Base-by-base conservation (phyloP, 2,888 invertebrate species). In the Cremastinae sp. region DNA sequence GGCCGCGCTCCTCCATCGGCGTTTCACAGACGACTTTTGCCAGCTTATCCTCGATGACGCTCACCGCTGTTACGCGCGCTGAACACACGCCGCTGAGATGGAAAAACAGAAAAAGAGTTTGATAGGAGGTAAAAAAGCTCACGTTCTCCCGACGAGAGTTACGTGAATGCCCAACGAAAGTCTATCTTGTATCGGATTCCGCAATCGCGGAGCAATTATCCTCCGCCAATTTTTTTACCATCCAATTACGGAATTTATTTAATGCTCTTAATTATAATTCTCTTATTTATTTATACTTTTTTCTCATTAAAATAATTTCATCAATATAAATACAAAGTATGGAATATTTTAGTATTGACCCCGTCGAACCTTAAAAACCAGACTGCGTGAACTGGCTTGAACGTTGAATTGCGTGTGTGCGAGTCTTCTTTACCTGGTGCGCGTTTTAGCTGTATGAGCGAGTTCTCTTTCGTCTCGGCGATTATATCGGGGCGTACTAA, bases 401-500 rank as follows among this genome's bases (percentile, higher is more conserved):
- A 43, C 22, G 41, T 20, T 45, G 53, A 65, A 49, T 43, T 39
- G 55, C 8, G 66, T 20, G 75, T 53, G 47, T 56, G 41, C 16
- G 65, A 18, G 22, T 10, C 14, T 16, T 51, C 49, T 47, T 59
- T 18, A 51, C 51, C 61, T 73, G 59, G 22, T 47, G 10, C 35
- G 22, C 35, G 59, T 59, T 71, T 55, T 62, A 78, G 55, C 22
- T 28, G 16, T 12, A 47, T 18, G 18, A 51, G 69, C 78, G 79
- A 82, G 82, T 84, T 83, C 84, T 83, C 84, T 84, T 85, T 83
- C 74, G 78, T 78, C 73, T 70, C 56, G 69, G 65, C 77, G 84
- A 86, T 85, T 83, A 80, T 80, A 82, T 84, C 81, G 79, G 79
- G 78, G 82, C 76, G 81, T 80, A 83, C 86, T 87, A 86, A 88